Conservation (phyloP, 1,140 invertebrate species). For the Philotrypesis tridentata region DNA sequence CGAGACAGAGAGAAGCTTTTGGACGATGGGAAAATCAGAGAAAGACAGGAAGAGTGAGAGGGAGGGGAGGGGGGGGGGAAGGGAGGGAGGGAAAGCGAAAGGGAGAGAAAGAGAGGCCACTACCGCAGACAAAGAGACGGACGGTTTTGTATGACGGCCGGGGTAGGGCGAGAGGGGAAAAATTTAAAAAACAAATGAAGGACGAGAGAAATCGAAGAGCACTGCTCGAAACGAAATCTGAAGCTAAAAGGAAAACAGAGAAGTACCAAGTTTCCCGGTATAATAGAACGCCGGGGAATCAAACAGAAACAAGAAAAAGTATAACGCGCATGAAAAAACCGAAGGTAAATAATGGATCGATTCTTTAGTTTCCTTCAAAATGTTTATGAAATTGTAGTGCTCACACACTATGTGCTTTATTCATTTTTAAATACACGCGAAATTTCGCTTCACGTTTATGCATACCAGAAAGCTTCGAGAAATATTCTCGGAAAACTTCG, state of each 20-base stretch:
- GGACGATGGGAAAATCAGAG: conserved; percentile 25
- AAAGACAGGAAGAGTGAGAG: neutral
- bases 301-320: neutral
- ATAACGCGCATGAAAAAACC: neutral
- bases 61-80: neutral
- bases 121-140: neutral
- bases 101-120: neutral
- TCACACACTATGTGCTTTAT: no score
- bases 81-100: no score
- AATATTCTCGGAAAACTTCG: no score
- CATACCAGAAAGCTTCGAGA: no score
- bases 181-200: conserved; percentile 23
- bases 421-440: no score
- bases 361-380: no score
- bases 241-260: neutral
- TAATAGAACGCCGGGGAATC: neutral
- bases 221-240: neutral
- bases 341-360: neutral
- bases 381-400: no score
- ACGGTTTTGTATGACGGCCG: conserved; percentile 9
- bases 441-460: no score
- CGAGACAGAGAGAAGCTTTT: conserved; percentile 6
- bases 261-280: neutral
- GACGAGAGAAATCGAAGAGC: neutral
- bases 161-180: neutral